Evolutionary conservation across 2,113 vertebrate species (phyloP).

Genomic region (Oncorhynchus clarkii): DNA sequence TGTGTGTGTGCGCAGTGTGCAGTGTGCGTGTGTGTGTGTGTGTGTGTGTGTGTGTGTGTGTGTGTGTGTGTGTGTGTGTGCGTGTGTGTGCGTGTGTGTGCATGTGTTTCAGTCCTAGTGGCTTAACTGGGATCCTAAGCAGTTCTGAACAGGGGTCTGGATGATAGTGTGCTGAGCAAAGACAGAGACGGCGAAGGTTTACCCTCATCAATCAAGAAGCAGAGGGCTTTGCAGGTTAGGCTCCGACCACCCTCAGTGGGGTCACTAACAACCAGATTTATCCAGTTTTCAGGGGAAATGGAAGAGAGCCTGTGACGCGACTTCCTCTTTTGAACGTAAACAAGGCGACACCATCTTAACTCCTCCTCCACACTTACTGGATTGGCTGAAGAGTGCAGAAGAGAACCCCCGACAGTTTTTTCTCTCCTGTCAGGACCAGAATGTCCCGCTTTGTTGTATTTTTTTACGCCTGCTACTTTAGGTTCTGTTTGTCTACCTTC

Average conservation of each 20-base stretch:
- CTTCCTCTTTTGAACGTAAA: too few species aligned
- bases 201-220: slow-evolving; percentile 22
- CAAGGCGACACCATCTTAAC: too few species aligned
- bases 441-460: too few species aligned
- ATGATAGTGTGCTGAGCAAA: not conserved
- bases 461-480: not conserved
- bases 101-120: not conserved
- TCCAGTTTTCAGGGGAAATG: too few species aligned
- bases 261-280: too few species aligned
- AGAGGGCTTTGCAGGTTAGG: not conserved
- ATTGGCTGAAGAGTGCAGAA: too few species aligned
- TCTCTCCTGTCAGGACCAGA: too few species aligned
- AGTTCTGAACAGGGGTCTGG: not conserved
- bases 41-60: not conserved
- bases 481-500: not conserved
- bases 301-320: too few species aligned
- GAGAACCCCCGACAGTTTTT: too few species aligned
- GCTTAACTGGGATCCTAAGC: not conserved
- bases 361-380: too few species aligned
- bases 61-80: slow-evolving; percentile 1
- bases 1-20: too few species aligned
- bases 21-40: not conserved
- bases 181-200: not conserved
- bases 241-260: too few species aligned
- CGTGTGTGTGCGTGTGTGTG: not conserved